These are phyloP conservation scores for Noctua pronuba DNA, from an alignment of 2,888 invertebrate genomes.

Conservation along the genomic window DNA sequence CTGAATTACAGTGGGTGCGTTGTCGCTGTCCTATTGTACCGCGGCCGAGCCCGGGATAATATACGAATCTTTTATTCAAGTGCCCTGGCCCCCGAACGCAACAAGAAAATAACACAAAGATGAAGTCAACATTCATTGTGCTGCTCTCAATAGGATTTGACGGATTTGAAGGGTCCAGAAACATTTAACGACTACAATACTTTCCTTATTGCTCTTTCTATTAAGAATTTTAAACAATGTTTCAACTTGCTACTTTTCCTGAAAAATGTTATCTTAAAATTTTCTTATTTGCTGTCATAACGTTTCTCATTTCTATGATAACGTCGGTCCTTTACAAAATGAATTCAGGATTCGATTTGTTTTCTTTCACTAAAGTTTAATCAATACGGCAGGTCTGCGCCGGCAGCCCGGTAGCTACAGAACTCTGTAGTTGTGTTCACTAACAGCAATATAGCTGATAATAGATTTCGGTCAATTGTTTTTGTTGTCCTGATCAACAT, in stretches of 20 bases:
- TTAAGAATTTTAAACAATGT: constrained; percentile 63
- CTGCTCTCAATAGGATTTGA: constrained; percentile 86
- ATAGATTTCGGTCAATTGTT: constrained; percentile 84
- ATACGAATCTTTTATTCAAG: constrained; percentile 90
- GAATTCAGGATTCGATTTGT: constrained; percentile 50
- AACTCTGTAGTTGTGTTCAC: constrained; percentile 63
- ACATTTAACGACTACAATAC: constrained; percentile 74
- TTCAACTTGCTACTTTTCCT: constrained; percentile 41
- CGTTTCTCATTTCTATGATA: constrained; percentile 44
- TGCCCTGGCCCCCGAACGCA: constrained; percentile 84
- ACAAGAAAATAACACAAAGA: constrained; percentile 87
- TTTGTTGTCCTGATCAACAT: constrained; percentile 85
- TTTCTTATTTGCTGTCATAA: constrained; percentile 28
- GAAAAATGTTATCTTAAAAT: constrained; percentile 41
- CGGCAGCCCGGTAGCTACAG: constrained; percentile 38
- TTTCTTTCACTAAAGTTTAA: constrained; percentile 55
- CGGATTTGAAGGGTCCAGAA: constrained; percentile 76
- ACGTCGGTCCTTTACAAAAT: constrained; percentile 32
- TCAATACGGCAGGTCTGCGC: constrained; percentile 49
- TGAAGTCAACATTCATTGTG: constrained; percentile 87
- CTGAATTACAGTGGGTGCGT: constrained; percentile 85
- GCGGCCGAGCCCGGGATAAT: constrained; percentile 82
- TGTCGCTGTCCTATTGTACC: constrained; percentile 85
- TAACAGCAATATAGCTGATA: constrained; percentile 80
- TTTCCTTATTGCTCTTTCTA: constrained; percentile 61